Percentiles rank a stretch among this genome's conserved stretches.
Evolutionary conservation across 2,797 vertebrate species (phyloP).

Genomic region (Miichthys miiuy): DNA sequence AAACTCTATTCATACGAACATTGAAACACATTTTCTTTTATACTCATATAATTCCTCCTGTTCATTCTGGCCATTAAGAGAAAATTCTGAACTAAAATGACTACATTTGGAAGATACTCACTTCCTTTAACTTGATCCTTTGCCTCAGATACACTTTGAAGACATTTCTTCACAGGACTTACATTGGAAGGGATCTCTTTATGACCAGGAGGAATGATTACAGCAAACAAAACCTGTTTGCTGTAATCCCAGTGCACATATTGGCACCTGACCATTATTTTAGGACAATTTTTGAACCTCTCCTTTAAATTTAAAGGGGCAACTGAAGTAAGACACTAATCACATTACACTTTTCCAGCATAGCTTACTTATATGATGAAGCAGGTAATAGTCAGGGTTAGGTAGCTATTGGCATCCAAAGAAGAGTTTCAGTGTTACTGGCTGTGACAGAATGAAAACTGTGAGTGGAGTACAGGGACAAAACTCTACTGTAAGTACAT

Average conservation of each 20-base stretch:
- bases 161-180: too few relatives aligned
- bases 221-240: not conserved
- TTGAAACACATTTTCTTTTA: too few relatives aligned
- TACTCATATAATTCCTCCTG: not conserved
- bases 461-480: not conserved
- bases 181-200: not conserved
- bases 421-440: not conserved
- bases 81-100: not conserved
- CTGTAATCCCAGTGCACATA: too few relatives aligned
- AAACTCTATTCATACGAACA: not conserved
- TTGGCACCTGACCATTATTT: not conserved
- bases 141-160: too few relatives aligned
- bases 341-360: not conserved
- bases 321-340: not conserved
- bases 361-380: constrained; percentile 1
- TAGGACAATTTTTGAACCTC: not conserved
- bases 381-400: not conserved
- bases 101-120: not conserved
- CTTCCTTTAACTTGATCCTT: not conserved
- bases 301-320: not conserved
- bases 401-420: not conserved
- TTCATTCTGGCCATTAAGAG: not conserved
- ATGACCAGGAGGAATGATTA: not conserved
- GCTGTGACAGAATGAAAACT: not conserved
- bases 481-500: constrained; percentile 13